Conservation (phyloP, 2,797 vertebrate species). For the Thaleichthys pacificus region DNA sequence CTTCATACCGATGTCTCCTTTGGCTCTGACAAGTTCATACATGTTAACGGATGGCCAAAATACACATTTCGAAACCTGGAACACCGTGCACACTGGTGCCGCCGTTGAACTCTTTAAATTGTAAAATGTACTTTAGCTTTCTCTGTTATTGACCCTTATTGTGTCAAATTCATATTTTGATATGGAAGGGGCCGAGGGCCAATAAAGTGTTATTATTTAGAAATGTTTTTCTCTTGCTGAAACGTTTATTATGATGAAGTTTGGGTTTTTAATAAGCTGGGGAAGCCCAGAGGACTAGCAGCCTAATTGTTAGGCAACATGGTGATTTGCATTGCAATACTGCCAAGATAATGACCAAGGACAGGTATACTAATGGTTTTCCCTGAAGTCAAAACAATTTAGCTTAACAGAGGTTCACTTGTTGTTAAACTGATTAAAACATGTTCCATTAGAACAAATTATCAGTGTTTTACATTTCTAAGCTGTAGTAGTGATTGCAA, state of each 20-base stretch:
- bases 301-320: slow-evolving; percentile 75
- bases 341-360: slow-evolving; percentile 77
- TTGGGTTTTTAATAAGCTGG: slow-evolving; percentile 76
- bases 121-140: slow-evolving; percentile 60
- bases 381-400: slow-evolving; percentile 78
- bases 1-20: not conserved
- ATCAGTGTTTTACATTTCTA: slow-evolving; percentile 69
- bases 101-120: no score
- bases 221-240: slow-evolving; percentile 70
- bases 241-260: slow-evolving; percentile 79
- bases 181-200: slow-evolving; percentile 72
- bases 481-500: slow-evolving; percentile 42
- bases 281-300: slow-evolving; percentile 74
- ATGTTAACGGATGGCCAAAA: not conserved
- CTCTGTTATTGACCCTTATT: slow-evolving; percentile 62
- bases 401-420: slow-evolving; percentile 78
- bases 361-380: slow-evolving; percentile 58
- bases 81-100: no score
- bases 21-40: not conserved
- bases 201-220: slow-evolving; percentile 76
- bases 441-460: slow-evolving; percentile 75
- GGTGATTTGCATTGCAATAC: slow-evolving; percentile 78
- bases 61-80: not conserved
- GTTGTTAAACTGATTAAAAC: slow-evolving; percentile 81
- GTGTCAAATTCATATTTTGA: slow-evolving; percentile 71